Percentiles rank a stretch among this genome's conserved stretches.
These are phyloP conservation scores for Sebastes itinus DNA, from an alignment of 2,797 vertebrate genomes.

Conservation along the genomic window DNA sequence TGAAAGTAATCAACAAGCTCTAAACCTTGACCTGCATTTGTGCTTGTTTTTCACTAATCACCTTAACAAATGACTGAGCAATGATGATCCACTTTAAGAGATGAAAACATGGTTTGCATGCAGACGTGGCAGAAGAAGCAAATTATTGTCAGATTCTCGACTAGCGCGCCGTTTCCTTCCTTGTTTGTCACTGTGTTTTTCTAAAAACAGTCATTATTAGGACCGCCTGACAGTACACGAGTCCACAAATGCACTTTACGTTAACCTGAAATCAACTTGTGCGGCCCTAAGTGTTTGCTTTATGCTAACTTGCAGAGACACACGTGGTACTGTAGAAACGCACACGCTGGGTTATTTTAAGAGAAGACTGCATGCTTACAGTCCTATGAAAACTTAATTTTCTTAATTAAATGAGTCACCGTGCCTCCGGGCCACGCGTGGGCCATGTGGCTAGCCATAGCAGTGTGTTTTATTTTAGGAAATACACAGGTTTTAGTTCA, in stretches of 20 bases:
- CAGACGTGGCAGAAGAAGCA: neutral
- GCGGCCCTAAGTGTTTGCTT: neutral
- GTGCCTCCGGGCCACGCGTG: conserved; percentile 3
- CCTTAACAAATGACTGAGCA: neutral
- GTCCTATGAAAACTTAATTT: conserved; percentile 36
- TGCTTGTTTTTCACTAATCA: neutral
- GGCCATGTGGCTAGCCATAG: neutral
- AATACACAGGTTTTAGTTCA: conserved; percentile 9
- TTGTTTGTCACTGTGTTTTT: neutral
- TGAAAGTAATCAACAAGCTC: neutral
- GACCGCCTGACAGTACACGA: neutral
- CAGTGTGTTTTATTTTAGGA: conserved; percentile 35
- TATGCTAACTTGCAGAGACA: neutral
- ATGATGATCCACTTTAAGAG: neutral
- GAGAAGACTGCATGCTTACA: neutral
- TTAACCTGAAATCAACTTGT: neutral
- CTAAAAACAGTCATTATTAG: neutral
- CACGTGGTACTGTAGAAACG: neutral
- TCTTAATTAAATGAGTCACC: conserved; percentile 55
- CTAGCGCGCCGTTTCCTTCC: neutral
- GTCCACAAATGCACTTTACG: neutral
- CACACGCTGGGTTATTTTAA: neutral
- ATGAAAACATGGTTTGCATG: neutral
- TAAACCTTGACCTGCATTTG: neutral
- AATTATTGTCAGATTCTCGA: neutral